Base-by-base conservation (phyloP, 2,888 invertebrate genomes). In the Pilophorus perplexus region DNA sequence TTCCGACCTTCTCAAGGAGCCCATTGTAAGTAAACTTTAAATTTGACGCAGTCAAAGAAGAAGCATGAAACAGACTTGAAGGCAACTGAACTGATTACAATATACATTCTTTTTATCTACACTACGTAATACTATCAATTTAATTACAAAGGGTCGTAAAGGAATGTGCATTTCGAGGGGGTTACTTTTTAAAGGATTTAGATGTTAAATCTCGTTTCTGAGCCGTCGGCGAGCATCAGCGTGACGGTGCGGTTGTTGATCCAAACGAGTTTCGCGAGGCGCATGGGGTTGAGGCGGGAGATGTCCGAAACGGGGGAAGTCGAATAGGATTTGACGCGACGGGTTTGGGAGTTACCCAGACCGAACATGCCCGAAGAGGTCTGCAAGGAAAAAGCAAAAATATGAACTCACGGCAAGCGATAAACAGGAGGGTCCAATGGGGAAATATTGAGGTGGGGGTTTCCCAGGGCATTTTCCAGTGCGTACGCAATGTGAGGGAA, bases 341-440 rank as follows among this genome's bases (percentile, higher is more conserved):
- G 88, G 0, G 97, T 96, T 79, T 97, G 97, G 3, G 94, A 93
- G 72, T 96, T 93, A 14, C 99, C 99, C 74, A 99, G 82, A 0
- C 97, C 98, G 80, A 99, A 96, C 87, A 98, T 90, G 60, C 93
- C 92, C 14, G 85, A 83, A n/a, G 84, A 84, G 12, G 84, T 84
- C 84, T 85, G 81, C 10, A 10, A 16, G 22, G 73, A 71, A 69
- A 52, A 71, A 23, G n/a, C n/a, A n/a, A n/a, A 33, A 62, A 64
- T 10, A n/a, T n/a, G n/a, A n/a, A n/a, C n/a, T n/a, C n/a, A n/a
- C n/a, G n/a, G n/a, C n/a, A n/a, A n/a, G n/a, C n/a, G n/a, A n/a
- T n/a, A n/a, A n/a, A n/a, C n/a, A n/a, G n/a, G n/a, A n/a, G n/a
- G n/a, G n/a, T n/a, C n/a, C n/a, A 20, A 22, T 20, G 46, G n/a